Conservation (phyloP, 1,140 invertebrate genomes). For the Streblospio benedicti region DNA sequence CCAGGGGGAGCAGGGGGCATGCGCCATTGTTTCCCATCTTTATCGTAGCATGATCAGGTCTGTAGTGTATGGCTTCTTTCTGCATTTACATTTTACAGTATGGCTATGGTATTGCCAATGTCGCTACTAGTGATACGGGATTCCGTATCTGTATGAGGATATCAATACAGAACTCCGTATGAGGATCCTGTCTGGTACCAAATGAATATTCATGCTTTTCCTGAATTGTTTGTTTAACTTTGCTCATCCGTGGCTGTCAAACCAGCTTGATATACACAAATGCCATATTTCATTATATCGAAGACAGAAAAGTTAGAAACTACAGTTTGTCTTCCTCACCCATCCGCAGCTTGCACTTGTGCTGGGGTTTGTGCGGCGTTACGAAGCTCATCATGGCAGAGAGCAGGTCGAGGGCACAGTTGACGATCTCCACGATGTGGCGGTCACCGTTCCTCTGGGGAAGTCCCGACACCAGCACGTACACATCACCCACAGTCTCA, state of each 20-base stretch:
- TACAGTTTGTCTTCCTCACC: background rate
- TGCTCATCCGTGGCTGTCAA: too few relatives aligned
- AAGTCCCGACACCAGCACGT: conserved; percentile 25
- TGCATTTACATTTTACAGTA: background rate
- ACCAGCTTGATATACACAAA: too few relatives aligned
- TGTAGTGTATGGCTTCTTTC: background rate
- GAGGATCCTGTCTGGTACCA: too few relatives aligned
- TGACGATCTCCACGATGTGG: conserved; percentile 69
- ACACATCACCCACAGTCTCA: conserved; percentile 29
- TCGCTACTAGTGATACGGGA: too few relatives aligned
- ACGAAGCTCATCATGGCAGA: conserved; percentile 77
- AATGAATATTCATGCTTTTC: too few relatives aligned
- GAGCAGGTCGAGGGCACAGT: conserved; percentile 78
- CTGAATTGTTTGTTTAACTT: too few relatives aligned
- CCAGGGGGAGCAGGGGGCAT: background rate
- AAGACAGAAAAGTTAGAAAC: too few relatives aligned
- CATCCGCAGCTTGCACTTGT: conserved; percentile 4
- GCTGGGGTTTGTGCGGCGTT: conserved; percentile 56
- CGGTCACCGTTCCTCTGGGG: conserved; percentile 63
- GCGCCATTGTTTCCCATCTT: background rate
- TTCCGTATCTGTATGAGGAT: too few relatives aligned
- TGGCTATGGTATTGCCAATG: too few relatives aligned
- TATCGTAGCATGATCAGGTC: background rate
- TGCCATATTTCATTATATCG: too few relatives aligned
- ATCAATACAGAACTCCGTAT: too few relatives aligned